A percentile compares a stretch with the other conserved stretches of the same genome.
Evolutionary conservation across 1,140 invertebrate species (phyloP).

Genomic region (Drosophila eugracilis): DNA sequence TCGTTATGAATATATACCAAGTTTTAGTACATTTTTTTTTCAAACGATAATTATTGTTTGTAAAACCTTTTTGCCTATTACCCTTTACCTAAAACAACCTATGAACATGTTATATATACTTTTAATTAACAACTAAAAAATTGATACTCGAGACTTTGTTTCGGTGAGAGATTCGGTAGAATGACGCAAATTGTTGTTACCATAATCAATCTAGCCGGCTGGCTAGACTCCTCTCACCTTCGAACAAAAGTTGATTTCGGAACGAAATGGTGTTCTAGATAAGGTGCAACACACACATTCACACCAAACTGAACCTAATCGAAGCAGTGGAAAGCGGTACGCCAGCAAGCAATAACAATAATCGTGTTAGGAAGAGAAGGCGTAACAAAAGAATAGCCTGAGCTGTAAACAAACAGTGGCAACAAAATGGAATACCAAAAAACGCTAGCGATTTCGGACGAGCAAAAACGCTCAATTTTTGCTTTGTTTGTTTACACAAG

Average conservation of each 20-base stretch:
- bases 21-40: background rate
- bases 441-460: conserved; percentile 15
- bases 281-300: conserved; percentile 16
- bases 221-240: conserved; percentile 10
- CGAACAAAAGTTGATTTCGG: conserved; percentile 13
- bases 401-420: conserved; percentile 31
- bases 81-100: background rate
- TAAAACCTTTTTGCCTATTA: no score
- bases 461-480: no score
- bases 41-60: no score
- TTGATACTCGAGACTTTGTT: background rate
- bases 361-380: conserved; percentile 34
- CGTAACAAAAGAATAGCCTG: conserved; percentile 30
- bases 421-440: conserved; percentile 35
- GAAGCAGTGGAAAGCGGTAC: conserved; percentile 15
- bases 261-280: conserved; percentile 23
- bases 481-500: conserved; percentile 49
- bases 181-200: conserved; percentile 25
- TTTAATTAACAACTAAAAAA: conserved; percentile 2
- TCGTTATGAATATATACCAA: no score
- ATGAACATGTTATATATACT: background rate
- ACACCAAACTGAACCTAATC: conserved; percentile 18
- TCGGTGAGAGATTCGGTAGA: background rate
- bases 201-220: conserved; percentile 27
- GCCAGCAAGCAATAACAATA: conserved; percentile 14